A percentile compares a stretch with the other conserved stretches of the same genome.
Evolutionary conservation across 2,113 vertebrate genomes (phyloP).

Genomic region (Amphiprion percula): DNA sequence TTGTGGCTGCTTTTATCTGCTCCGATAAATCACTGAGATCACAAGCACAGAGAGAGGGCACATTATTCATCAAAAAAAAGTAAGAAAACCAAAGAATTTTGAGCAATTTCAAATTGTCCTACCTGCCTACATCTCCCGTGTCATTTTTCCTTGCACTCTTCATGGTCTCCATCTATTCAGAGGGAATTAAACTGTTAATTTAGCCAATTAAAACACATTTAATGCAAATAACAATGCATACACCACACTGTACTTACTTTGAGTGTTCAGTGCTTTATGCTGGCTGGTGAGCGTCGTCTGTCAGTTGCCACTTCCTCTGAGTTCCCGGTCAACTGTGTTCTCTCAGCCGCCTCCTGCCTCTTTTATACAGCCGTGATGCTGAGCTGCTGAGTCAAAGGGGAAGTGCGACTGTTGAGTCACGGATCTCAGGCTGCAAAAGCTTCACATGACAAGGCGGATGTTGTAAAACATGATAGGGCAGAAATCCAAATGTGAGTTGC

Average conservation of each 20-base stretch:
- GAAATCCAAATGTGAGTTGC: conserved; percentile 2
- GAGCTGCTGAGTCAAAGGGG: conserved; percentile 48
- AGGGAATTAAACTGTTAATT: not conserved
- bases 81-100: not conserved
- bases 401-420: conserved; percentile 67
- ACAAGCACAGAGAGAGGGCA: not conserved
- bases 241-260: conserved; percentile 15
- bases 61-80: not conserved
- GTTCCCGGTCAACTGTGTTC: not conserved
- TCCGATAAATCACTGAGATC: conserved; percentile 90
- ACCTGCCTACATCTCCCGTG: conserved; percentile 53
- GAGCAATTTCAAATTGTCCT: not conserved
- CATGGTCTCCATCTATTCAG: conserved; percentile 52
- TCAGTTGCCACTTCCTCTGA: conserved; percentile 3
- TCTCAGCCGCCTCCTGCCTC: not conserved
- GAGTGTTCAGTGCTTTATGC: not conserved
- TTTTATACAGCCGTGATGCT: conserved; percentile 48
- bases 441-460: conserved; percentile 63
- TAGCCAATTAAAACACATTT: not conserved
- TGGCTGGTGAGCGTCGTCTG: not conserved
- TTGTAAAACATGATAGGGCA: conserved; percentile 57
- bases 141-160: conserved; percentile 57
- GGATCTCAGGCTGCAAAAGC: not conserved
- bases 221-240: not conserved
- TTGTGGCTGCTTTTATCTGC: conserved; percentile 91